Base-by-base conservation (phyloP, 2,888 invertebrate species). In the Plebejus melissa region DNA sequence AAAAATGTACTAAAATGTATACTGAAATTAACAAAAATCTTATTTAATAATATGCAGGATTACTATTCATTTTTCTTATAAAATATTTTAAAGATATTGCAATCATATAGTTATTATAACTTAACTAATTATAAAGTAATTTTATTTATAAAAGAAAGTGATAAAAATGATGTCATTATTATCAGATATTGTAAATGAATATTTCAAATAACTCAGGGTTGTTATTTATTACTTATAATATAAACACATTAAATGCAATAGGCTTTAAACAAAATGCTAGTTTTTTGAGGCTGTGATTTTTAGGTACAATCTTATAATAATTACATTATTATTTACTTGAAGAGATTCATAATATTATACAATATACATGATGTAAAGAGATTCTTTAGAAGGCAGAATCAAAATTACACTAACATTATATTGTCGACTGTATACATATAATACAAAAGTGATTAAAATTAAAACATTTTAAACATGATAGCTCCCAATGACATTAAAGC, bases 401-500 rank as follows among this genome's bases (percentile, higher is more conserved):
- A 54, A 54, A 54, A 54, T 16, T 54, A 4, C 50, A 3, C 50
- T 50, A 50, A 3, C 46, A 46, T 11, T 13, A 54, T 54, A 54
- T 50, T 13, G 2, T 50, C 2, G 11, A 50, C 4, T 32, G 11
- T 32, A 32, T 3, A 32, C 2, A 6, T 1, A 32, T 32, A 32
- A 36, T 38, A 69, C n/a, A 69, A 41, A 38, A 69, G 11, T 69
- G 13, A 6, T 41, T 38, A 38, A 70, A 70, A 46, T 41, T 72
- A 72, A 50, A 1, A 28, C 54, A 72, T 72, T 32, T 72, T 72
- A 46, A 75, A 75, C 13, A 41, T 75, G 6, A 58, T 6, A 9
- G 38, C 70, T 28, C 22, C 41, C 16, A 76, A 28, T 28, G 76
- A 76, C 13, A 77, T 1, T 4, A 79, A 9, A 16, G 28, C 46